A percentile compares a stretch with the other conserved stretches of the same genome.
These are phyloP conservation scores for Saturnia japonica DNA, from an alignment of 2,888 invertebrate genomes.

Conservation along the genomic window DNA sequence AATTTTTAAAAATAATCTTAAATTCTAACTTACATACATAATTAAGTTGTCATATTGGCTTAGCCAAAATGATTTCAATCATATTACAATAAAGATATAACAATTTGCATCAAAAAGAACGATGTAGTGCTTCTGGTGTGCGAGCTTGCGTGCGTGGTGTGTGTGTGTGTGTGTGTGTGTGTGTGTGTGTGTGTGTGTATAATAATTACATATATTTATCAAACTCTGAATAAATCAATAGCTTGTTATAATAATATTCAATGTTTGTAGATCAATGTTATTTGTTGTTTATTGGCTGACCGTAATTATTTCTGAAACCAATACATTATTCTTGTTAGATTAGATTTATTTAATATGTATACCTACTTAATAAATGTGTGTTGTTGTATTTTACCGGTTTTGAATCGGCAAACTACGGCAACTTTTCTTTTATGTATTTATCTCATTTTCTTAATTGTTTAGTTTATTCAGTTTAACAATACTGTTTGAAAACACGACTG, in stretches of 20 bases:
- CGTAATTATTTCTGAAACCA: background rate
- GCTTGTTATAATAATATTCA: background rate
- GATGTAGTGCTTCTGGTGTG: too few species aligned
- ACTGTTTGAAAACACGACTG: background rate
- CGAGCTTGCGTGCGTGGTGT: too few species aligned
- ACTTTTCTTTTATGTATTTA: background rate
- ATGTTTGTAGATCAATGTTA: slow-evolving; percentile 12
- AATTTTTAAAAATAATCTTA: background rate
- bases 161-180: too few species aligned
- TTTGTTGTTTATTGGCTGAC: slow-evolving; percentile 10
- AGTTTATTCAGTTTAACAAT: background rate
- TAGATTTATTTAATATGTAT: slow-evolving; percentile 1
- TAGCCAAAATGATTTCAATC: too few species aligned
- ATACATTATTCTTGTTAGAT: background rate
- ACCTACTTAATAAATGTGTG: background rate
- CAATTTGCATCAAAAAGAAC: too few species aligned
- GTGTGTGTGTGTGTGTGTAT: too few species aligned
- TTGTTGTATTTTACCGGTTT: slow-evolving; percentile 4
- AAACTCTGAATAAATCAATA: background rate
- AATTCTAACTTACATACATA: too few species aligned
- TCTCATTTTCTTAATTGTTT: background rate
- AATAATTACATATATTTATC: too few species aligned
- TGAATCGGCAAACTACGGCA: background rate
- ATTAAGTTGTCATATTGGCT: too few species aligned
- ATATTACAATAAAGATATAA: too few species aligned